Evolutionary conservation across 2,888 invertebrate genomes (phyloP), one percentile per base, ranked within the genome.

Genomic region (Dione juno): DNA sequence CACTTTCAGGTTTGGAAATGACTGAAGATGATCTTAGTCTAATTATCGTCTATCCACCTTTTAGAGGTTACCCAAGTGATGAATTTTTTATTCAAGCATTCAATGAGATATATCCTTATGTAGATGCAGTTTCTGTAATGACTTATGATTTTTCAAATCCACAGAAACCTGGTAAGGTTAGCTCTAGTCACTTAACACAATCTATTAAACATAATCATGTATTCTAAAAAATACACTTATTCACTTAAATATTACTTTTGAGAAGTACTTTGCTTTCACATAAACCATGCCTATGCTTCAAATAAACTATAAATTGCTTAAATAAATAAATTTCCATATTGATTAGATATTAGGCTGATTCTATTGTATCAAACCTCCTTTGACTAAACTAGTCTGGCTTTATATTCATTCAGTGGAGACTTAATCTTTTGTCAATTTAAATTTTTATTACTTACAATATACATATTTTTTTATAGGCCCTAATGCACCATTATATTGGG

Each of bases 121-220:
- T 99, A 0, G 96, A 96, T 80, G 97, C 95, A 35, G 98, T 99
- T 82, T 98, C 98, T 43, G 93, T 99, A n/a, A 99, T 99, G 98
- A 98, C 98, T 0, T 99, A 99, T 83, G 99, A 99, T 86, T 99
- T 95, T 87, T 98, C 98, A 2, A 96, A 91, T 84, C 94, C 96
- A 13, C 96, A 96, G 83, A 94, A 96, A 79, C 97, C 97, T 79
- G 97, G 96, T 95, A 82, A 80, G 70, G 64, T 54, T 0, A 16
- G 3, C 5, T 16, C 10, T 19, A 48, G n/a, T 16, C 28, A 50
- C 16, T 10, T 19, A 19, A 50, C 1, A 16, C 14, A 45, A 5
- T 48, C 16, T 8, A 6, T 16, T 16, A 48, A 48, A 48, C 16
- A 45, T n/a, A n/a, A 16, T 45, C n/a, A 37, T 37, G 8, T 6